Evolutionary conservation across 2,113 vertebrate genomes (phyloP), one percentile per base, ranked within the genome.

Genomic region (Accipiter cooperii): DNA sequence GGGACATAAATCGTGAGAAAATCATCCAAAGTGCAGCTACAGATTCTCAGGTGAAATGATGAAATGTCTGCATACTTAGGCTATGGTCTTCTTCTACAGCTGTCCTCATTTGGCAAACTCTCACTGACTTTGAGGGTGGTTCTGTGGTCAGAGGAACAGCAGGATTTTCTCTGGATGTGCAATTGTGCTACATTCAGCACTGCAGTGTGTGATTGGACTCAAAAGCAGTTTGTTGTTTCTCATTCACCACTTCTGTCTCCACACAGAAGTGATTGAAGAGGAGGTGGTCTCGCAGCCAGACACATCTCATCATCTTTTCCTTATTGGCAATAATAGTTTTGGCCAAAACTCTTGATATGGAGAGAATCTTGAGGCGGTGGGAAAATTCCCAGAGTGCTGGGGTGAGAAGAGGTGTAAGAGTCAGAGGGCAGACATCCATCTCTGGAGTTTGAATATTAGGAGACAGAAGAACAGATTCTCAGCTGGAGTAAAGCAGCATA

Each of bases 21-120:
- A 98, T 97, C 6, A 91, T 98, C 33, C 93, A 93, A 65, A 98
- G 97, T 17, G 93, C 79, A 36, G 94, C 96, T 83, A 98, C 98
- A 95, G 91, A 98, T 83, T 99, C 96, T 64, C 98, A 99, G 98
- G 99, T 99, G 96, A 98, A 93, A 79, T 82, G 79, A 84, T 85
- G 54, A 78, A 86, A 78, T 69, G 66, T 90, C 90, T 96, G 44
- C 77, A 74, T 84, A 33, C 7, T 95, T 96, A 31, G 34, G 36
- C 71, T 89, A 4, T 75, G 40, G 11, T 84, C 18, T 16, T 55
- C 55, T 51, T 63, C 8, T 49, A 4, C 38, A 86, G 42, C 42
- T 91, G 29, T 66, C 20, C n/a, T 92, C 5, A n/a, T 81, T 14
- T 92, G 94, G 69, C 68, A 69, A 44, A 38, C 46, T 92, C n/a